Evolutionary conservation across 2,888 invertebrate genomes (phyloP), one percentile per base, ranked within the genome.

Genomic region (Orthonevra nobilis): DNA sequence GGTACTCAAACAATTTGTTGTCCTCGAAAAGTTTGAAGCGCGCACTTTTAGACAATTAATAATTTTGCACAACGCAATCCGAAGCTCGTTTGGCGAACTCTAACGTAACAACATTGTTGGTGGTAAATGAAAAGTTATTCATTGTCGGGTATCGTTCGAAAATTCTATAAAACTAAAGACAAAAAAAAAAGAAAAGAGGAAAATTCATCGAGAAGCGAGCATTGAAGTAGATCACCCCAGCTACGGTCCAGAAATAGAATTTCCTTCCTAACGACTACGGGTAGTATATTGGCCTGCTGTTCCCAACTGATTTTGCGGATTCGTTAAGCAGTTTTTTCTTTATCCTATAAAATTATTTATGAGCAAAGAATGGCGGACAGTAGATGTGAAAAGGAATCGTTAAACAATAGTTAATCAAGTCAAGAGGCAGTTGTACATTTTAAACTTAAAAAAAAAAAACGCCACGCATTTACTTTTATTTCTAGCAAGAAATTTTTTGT

Each of bases 221-320:
- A 44, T 61, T 60, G 60, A 69, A 69, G 36, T 46, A 70, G 61
- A 61, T 54, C 61, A 70, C 61, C 61, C 61, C 61, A 70, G 70
- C 42, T 52, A 52, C 44, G 44, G 28, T 70, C 60, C 61, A 61
- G 70, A 70, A 70, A 70, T 70, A 70, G 69, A 70, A 26, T 61
- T 61, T 61, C n/a, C n/a, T n/a, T 52, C 36, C 26, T 48, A 60
- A 38, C 2, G 50, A 50, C 52, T 26, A 6, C 44, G 42, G 42
- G 42, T 4, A 50, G 30, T 42, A 34, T n/a, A 42, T 54, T 52
- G 44, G 44, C 20, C 44, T 64, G 23, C 34, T 63, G 50, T 38
- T 26, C 42, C 52, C n/a, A 50, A 6, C 26, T 48, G 48, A 30
- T 48, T 15, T 15, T 26, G 15, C 17, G 38, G 54, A 26, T 17